A percentile compares a stretch with the other conserved stretches of the same genome.
phyloP scores from a whole-genome alignment of 1,140 invertebrate genomes.

The Archivesica marissinica region DNA sequence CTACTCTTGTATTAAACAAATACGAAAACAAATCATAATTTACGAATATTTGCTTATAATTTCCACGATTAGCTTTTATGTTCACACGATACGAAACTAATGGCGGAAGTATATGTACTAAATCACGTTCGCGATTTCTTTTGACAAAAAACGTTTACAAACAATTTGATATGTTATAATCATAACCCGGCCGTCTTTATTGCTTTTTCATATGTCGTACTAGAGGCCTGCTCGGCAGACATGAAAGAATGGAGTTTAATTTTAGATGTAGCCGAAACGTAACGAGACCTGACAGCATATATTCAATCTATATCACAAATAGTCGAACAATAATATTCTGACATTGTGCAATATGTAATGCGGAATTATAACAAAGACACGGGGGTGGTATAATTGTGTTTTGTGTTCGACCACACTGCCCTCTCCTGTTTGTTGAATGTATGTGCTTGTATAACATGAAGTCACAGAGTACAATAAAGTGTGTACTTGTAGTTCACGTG shows the following conservation, averaged over 20 bases:
- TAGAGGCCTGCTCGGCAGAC: not conserved
- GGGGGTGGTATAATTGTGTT: conserved; percentile 29
- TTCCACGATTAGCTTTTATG: no score
- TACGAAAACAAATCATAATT: no score
- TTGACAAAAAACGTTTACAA: conserved; percentile 37
- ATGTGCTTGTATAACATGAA: no score
- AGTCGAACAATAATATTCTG: no score
- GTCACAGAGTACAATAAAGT: no score
- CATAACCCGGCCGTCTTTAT: not conserved
- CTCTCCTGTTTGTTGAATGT: no score
- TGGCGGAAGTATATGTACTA: not conserved
- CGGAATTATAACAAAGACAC: not conserved
- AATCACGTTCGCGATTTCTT: not conserved
- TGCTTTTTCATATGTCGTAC: conserved; percentile 35
- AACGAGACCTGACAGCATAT: not conserved
- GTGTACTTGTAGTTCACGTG: no score
- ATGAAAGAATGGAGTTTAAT: conserved; percentile 12
- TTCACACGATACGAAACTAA: not conserved
- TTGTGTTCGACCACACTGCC: no score
- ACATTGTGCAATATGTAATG: conserved; percentile 2
- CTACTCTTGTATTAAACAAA: no score
- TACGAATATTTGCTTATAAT: no score
- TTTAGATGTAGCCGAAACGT: not conserved
- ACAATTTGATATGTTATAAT: conserved; percentile 31
- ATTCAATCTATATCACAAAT: no score